Evolutionary conservation across 2,888 invertebrate species (phyloP).

Genomic region (Caenorhabditis japonica): DNA sequence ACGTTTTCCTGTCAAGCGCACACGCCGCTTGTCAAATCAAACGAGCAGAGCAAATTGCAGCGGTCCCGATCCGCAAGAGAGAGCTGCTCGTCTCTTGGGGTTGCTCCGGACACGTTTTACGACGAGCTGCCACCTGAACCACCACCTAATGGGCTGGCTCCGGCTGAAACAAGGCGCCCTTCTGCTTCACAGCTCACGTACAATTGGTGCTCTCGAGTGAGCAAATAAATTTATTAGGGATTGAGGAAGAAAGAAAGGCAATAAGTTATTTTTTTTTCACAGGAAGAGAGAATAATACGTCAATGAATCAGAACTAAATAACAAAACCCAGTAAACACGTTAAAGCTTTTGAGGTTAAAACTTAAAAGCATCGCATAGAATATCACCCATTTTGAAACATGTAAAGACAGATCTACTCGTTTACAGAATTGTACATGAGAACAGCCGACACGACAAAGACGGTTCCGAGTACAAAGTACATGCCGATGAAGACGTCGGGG

Average conservation of each 20-base stretch:
- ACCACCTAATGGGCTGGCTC: constrained; percentile 29
- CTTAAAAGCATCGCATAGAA: constrained; percentile 10
- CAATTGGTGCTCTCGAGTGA: constrained; percentile 10
- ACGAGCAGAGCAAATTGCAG: constrained; percentile 24
- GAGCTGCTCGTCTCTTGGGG: constrained; percentile 13
- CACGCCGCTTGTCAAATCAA: constrained; percentile 42
- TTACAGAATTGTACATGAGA: constrained; percentile 76
- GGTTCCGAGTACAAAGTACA: constrained; percentile 75
- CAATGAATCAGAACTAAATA: background rate
- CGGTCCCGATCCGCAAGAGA: background rate
- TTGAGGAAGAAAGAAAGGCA: background rate
- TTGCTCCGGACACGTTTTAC: constrained; percentile 13
- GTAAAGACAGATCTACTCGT: constrained; percentile 58
- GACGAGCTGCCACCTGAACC: constrained; percentile 45
- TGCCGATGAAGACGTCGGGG: constrained; percentile 67
- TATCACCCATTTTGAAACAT: no score
- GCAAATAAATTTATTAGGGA: constrained; percentile 9
- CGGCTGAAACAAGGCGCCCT: constrained; percentile 10
- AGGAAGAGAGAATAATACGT: no score
- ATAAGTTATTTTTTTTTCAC: constrained; percentile 11
- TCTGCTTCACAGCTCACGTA: constrained; percentile 13
- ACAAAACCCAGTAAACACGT: background rate
- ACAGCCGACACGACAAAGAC: constrained; percentile 74
- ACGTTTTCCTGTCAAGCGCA: constrained; percentile 46
- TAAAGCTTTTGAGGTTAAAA: constrained; percentile 10